Evolutionary conservation across 2,888 invertebrate species (phyloP), one percentile per base, ranked within the genome.

Genomic region (Pardosa pseudoannulata): DNA sequence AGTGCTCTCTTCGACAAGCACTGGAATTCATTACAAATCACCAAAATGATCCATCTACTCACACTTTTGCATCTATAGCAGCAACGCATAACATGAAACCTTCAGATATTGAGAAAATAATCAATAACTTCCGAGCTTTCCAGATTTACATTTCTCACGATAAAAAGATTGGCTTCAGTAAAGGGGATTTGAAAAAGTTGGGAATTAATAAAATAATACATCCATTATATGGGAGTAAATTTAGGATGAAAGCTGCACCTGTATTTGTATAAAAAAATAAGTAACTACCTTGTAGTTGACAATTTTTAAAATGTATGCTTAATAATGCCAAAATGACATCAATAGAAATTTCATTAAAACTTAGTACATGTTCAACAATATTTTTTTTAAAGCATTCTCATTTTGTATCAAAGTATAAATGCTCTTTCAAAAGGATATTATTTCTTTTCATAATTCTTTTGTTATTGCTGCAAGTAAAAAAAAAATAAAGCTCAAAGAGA

Each of bases 11-110:
- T 23, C 68, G 56, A 27, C 87, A 87, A 67, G 75, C 67, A 67
- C 46, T 87, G 29, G 76, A 75, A 31, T 87, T 87, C 56, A 79
- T 87, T 19, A 31, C 80, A 7, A 80, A 87, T 7, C 65, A 87
- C 56, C 79, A 80, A 36, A 72, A 75, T 41, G 87, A 87, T 19
- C 80, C 80, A 0, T n/a, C 31, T 0, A 36, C 19, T 1, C 41
- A 79, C 27, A 28, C 75, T 6, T 16, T 67, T 5, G 32, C 75
- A 65, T 72, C 71, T 28, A 87, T 87, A 11, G 80, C 87, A 0
- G 31, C 76, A 39, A n/a, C 23, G 9, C 71, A 72, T 64, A 71
- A 32, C 6, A 75, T 87, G 80, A 76, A 76, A 27, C 29, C 39
- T 65, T 7, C 1, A 9, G 80, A 87, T 50, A 31, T 87, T 0